Percentiles rank a stretch among this genome's conserved stretches.
These are phyloP conservation scores for Bellardia pandia DNA, from an alignment of 2,888 invertebrate species.

Conservation along the genomic window DNA sequence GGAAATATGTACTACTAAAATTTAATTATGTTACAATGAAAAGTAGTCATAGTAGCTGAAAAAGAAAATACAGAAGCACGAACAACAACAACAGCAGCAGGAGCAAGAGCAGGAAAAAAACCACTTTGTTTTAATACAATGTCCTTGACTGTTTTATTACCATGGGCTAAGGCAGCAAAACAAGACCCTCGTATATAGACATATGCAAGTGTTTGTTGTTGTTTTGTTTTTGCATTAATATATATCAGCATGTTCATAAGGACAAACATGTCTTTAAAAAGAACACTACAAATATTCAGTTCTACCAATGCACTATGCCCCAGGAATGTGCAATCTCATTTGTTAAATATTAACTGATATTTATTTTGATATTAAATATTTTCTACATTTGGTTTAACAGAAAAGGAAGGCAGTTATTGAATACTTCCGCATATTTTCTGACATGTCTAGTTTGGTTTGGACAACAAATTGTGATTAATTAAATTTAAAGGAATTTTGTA, in stretches of 20 bases:
- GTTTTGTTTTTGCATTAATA: slow-evolving; percentile 32
- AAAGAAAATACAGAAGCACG: slow-evolving; percentile 21
- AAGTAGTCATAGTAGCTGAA: slow-evolving; percentile 36
- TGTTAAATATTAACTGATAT: slow-evolving; percentile 20
- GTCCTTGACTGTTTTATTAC: slow-evolving; percentile 72
- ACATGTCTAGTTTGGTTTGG: background rate
- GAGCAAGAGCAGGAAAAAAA: slow-evolving; percentile 32
- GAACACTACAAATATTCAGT: slow-evolving; percentile 38
- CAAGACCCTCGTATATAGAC: slow-evolving; percentile 3
- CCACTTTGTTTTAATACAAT: slow-evolving; percentile 53
- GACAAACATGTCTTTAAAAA: slow-evolving; percentile 57
- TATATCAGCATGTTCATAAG: slow-evolving; percentile 26
- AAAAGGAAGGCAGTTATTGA: background rate
- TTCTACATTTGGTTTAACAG: background rate
- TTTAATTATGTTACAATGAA: slow-evolving; percentile 65
- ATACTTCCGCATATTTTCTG: background rate
- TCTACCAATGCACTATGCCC: slow-evolving; percentile 19
- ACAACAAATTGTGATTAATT: background rate
- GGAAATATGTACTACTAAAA: slow-evolving; percentile 65
- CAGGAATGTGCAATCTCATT: slow-evolving; percentile 32
- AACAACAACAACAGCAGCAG: background rate
- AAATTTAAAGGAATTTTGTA: too few relatives aligned
- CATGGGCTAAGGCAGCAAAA: slow-evolving; percentile 48
- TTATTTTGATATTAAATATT: background rate
- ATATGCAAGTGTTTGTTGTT: slow-evolving; percentile 19